These are phyloP conservation scores for Agrochola circellaris DNA, from an alignment of 2,888 invertebrate genomes.

Conservation along the genomic window DNA sequence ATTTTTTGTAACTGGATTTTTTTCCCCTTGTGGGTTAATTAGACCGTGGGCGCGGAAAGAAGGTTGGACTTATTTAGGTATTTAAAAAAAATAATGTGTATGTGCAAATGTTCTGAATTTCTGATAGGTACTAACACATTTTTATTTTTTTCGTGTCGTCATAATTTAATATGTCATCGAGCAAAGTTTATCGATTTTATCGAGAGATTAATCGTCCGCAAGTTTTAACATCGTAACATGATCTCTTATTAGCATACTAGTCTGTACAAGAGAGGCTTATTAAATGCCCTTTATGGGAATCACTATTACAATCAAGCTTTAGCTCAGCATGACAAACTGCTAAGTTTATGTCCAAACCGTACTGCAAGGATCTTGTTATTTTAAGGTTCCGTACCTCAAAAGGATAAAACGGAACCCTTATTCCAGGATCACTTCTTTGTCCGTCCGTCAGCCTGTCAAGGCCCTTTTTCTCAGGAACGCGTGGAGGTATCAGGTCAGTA, in stretches of 20 bases:
- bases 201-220: background rate
- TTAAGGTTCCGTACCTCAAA: background rate
- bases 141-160: too few relatives aligned
- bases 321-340: background rate
- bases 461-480: too few relatives aligned
- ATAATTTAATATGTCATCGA: too few relatives aligned
- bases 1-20: conserved; percentile 45
- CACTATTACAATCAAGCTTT: background rate
- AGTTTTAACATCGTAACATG: background rate
- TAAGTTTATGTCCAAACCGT: too few relatives aligned
- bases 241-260: background rate
- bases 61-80: conserved; percentile 28
- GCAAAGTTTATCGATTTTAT: conserved; percentile 2
- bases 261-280: background rate
- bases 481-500: too few relatives aligned
- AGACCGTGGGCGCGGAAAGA: conserved; percentile 16
- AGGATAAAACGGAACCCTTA: too few relatives aligned
- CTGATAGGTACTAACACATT: too few relatives aligned
- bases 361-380: background rate
- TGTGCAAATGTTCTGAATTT: too few relatives aligned
- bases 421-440: too few relatives aligned
- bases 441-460: too few relatives aligned
- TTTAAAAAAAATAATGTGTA: too few relatives aligned
- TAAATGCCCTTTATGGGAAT: background rate
- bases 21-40: conserved; percentile 63